Conservation (phyloP, 2,113 vertebrate species). For the Mystacornis crossleyi region DNA sequence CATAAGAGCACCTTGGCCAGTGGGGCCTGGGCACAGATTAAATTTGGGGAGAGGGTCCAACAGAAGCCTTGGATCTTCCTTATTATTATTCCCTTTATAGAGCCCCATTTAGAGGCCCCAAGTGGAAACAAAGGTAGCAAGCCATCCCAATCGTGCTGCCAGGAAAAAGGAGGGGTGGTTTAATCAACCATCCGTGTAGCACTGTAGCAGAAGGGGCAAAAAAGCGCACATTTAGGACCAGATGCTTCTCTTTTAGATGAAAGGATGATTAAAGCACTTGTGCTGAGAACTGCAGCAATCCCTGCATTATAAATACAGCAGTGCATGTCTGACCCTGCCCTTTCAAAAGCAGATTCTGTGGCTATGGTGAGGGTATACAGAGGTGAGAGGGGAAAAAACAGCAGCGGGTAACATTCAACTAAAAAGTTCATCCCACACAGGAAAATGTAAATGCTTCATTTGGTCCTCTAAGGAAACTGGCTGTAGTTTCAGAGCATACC, state of each 20-base stretch:
- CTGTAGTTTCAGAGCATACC: not conserved
- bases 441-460: not conserved
- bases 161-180: slow-evolving; percentile 29
- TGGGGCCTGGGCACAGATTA: not conserved
- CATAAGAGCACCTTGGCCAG: not conserved
- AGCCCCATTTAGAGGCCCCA: slow-evolving; percentile 36
- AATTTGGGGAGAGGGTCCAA: not conserved
- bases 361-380: not conserved
- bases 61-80: slow-evolving; percentile 14
- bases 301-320: not conserved
- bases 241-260: slow-evolving; percentile 62
- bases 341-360: not conserved
- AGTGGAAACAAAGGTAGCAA: slow-evolving; percentile 61
- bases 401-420: not conserved
- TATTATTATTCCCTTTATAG: slow-evolving; percentile 26
- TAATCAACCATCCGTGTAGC: slow-evolving; percentile 42
- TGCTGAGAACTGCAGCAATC: slow-evolving; percentile 12
- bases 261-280: slow-evolving; percentile 46
- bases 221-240: slow-evolving; percentile 42
- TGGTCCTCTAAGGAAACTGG: not conserved
- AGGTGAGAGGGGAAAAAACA: not conserved
- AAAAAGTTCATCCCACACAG: not conserved
- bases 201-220: slow-evolving; percentile 46
- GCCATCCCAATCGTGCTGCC: slow-evolving; percentile 30
- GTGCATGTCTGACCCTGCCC: not conserved